These are phyloP conservation scores for Sterrhoptilus dennistouni DNA, from an alignment of 2,113 vertebrate genomes.

Conservation along the genomic window DNA sequence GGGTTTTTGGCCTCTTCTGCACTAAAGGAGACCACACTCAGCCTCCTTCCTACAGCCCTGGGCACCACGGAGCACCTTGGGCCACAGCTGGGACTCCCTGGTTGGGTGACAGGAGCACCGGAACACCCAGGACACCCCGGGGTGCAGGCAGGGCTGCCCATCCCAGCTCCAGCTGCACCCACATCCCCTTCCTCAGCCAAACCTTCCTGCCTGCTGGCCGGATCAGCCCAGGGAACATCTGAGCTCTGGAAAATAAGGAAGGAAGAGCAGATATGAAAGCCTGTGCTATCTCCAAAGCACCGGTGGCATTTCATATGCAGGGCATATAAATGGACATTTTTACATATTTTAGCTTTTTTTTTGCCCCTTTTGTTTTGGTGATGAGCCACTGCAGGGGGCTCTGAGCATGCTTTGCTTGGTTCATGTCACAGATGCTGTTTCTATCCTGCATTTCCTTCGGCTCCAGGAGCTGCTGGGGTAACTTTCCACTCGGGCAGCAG, in stretches of 20 bases:
- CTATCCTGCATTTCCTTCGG: rapidly evolving
- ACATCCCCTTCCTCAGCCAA: neutral
- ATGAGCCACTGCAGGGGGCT: neutral
- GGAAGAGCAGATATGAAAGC: neutral
- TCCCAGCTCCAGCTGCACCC: neutral
- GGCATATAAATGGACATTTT: neutral
- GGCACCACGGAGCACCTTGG: rapidly evolving
- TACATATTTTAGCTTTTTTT: rapidly evolving
- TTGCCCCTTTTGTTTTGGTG: rapidly evolving
- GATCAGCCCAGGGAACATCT: rapidly evolving
- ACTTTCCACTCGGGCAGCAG: neutral
- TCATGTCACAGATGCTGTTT: neutral
- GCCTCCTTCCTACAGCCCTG: no score
- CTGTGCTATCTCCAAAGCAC: rapidly evolving
- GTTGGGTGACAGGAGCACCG: rapidly evolving
- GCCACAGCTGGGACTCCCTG: rapidly evolving
- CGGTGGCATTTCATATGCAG: rapidly evolving
- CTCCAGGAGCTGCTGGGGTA: neutral
- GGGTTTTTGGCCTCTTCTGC: neutral
- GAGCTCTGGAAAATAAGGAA: neutral
- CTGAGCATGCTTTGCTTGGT: neutral
- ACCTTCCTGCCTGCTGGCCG: no score
- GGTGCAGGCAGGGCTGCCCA: neutral
- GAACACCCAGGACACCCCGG: rapidly evolving
- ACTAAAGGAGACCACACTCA: neutral